Evolutionary conservation across 1,140 invertebrate species (phyloP).

Genomic region (Halictus rubicundus): DNA sequence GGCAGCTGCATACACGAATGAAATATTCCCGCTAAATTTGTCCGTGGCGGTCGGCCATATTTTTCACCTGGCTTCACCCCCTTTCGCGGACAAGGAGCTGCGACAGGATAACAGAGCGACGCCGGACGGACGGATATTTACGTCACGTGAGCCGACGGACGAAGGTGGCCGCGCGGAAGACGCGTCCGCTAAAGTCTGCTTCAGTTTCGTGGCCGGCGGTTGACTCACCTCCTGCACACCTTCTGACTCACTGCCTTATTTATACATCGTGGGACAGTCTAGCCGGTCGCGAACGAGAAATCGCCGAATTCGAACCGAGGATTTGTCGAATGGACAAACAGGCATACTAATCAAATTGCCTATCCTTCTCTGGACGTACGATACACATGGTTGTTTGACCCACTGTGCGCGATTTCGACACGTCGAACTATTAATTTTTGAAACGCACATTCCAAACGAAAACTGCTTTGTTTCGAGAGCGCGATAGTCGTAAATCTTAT

Average conservation of each 20-base stretch:
- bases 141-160: conserved; percentile 36
- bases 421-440: too few relatives aligned
- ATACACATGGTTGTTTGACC: too few relatives aligned
- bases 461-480: too few relatives aligned
- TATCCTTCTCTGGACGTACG: too few relatives aligned
- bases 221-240: conserved; percentile 65
- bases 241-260: conserved; percentile 71
- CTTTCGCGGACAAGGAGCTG: conserved; percentile 23
- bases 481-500: too few relatives aligned
- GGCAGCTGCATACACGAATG: background rate
- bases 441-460: too few relatives aligned
- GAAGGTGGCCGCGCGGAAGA: conserved; percentile 42
- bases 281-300: conserved; percentile 8
- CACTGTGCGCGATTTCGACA: too few relatives aligned
- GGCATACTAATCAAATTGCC: too few relatives aligned
- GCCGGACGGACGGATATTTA: conserved; percentile 53
- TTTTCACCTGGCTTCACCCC: conserved; percentile 42
- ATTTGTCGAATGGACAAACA: conserved; percentile 31
- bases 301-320: background rate
- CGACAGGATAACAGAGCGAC: conserved; percentile 56
- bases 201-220: conserved; percentile 62
- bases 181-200: background rate
- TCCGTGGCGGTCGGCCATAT: conserved; percentile 34
- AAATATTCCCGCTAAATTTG: conserved; percentile 41
- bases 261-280: conserved; percentile 56